Base-by-base conservation (phyloP, 2,888 invertebrate species). In the Nasonia oneida region DNA sequence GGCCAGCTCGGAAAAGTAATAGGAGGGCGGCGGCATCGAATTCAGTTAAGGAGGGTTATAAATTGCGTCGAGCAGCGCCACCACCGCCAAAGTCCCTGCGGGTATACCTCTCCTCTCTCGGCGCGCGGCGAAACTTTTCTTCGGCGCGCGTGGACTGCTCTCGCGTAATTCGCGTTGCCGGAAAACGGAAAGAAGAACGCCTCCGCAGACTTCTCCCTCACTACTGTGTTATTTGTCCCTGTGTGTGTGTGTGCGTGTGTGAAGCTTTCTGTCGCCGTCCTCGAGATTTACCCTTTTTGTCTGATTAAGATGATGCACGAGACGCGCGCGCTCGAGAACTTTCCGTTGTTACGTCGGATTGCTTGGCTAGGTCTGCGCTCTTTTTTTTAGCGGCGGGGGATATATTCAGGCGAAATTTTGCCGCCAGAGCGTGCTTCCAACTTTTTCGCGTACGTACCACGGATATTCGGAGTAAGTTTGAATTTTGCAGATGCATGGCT, bases 11-110 rank as follows among this genome's bases (percentile, higher is more conserved):
- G 80, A 89, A 89, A 89, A 89, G 89, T 89, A 89, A 89, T 88
- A 88, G 90, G 88, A 89, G 64, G 64, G 88, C 89, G 88, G 89
- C 88, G 89, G 89, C 89, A 90, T 90, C 91, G 90, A 90, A 91
- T 92, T 91, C 92, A 90, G 91, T 92, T 92, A 91, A 89, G 91
- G 89, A 88, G 87, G 90, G 91, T 91, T 92, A 91, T 91, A 92
- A 91, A 92, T 92, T 91, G 90, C 89, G 57, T 3, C 57, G 86
- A 89, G 89, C 88, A 47, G 37, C 61, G 53, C 47, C 61, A 71
- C 75, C 81, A n/a, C 88, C 88, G 88, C 89, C 90, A 87, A 90
- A 92, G 89, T 91, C 91, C 90, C 90, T 82, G 23, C 81, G 79
- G 84, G 81, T 61, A 61, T 57, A 57, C 5, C 57, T 50, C 50